Percentiles rank a stretch among this genome's conserved stretches.
phyloP scores from a whole-genome alignment of 2,888 invertebrate species.

The Cantharis flavilabris region DNA sequence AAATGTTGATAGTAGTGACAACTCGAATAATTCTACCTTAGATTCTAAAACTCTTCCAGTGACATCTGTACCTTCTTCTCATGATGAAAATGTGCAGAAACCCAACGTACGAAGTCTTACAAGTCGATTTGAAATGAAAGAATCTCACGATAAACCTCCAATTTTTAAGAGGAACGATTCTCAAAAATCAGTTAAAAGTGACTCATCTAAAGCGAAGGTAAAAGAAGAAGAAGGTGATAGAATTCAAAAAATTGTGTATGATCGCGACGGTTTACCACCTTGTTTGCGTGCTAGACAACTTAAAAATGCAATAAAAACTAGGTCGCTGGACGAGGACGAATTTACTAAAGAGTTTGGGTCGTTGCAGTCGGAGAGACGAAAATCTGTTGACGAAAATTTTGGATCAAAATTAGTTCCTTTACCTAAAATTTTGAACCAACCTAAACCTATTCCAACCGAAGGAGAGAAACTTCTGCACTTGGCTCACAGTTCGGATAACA shows the following conservation, averaged over 20 bases:
- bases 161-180: constrained; percentile 28
- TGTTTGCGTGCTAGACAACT: constrained; percentile 66
- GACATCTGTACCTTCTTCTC: neutral
- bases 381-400: constrained; percentile 61
- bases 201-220: neutral
- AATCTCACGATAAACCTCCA: constrained; percentile 49
- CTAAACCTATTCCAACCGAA: constrained; percentile 59
- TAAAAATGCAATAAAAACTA: constrained; percentile 66
- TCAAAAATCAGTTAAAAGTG: neutral
- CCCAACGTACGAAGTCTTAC: constrained; percentile 34
- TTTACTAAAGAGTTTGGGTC: constrained; percentile 70
- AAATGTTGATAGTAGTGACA: constrained; percentile 42
- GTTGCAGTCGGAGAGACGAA: constrained; percentile 55
- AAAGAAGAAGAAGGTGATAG: constrained; percentile 2
- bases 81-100: constrained; percentile 2
- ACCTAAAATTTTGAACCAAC: constrained; percentile 61
- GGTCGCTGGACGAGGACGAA: constrained; percentile 75
- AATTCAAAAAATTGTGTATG: constrained; percentile 19
- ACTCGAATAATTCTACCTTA: constrained; percentile 9
- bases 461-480: constrained; percentile 46
- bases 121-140: constrained; percentile 50
- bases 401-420: constrained; percentile 58
- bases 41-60: neutral
- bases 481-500: constrained; percentile 48
- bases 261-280: constrained; percentile 56